Evolutionary conservation across 2,113 vertebrate species (phyloP).

Genomic region (Sminthopsis crassicaudata): DNA sequence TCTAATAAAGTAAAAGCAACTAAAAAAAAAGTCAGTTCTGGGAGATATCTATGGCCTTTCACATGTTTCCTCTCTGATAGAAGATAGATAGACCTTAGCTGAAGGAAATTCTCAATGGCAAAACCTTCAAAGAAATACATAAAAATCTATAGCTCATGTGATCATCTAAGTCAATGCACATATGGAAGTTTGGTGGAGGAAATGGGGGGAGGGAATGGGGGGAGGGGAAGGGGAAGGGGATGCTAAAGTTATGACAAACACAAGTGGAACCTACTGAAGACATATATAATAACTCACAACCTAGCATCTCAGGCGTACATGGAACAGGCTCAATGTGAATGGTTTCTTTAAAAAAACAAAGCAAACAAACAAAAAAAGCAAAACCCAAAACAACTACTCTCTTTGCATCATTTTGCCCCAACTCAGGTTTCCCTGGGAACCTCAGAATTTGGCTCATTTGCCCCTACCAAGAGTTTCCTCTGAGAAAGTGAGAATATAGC

Average conservation of each 20-base stretch:
- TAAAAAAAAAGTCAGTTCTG: not conserved
- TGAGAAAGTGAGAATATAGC: not conserved
- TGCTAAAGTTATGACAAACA: not conserved
- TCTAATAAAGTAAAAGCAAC: not conserved
- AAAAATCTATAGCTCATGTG: rapidly evolving
- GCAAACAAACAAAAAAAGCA: not conserved
- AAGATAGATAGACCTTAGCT: constrained; percentile 17
- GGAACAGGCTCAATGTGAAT: not conserved
- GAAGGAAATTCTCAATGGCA: constrained; percentile 21
- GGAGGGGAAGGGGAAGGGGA: not conserved
- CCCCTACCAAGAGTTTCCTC: not conserved
- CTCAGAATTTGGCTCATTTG: not conserved
- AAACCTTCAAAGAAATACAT: not conserved
- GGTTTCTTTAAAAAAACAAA: not conserved
- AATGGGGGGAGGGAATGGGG: not conserved
- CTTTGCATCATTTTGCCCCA: not conserved
- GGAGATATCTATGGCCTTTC: not conserved
- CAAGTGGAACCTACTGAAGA: not conserved
- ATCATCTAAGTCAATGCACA: rapidly evolving
- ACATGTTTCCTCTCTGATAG: not conserved
- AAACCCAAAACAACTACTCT: not conserved
- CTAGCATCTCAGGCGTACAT: not conserved
- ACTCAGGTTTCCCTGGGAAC: not conserved
- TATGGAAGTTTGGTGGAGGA: not conserved
- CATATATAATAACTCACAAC: not conserved